Conservation (phyloP, 1,140 invertebrate genomes). For the Sminthurides bifidus region DNA sequence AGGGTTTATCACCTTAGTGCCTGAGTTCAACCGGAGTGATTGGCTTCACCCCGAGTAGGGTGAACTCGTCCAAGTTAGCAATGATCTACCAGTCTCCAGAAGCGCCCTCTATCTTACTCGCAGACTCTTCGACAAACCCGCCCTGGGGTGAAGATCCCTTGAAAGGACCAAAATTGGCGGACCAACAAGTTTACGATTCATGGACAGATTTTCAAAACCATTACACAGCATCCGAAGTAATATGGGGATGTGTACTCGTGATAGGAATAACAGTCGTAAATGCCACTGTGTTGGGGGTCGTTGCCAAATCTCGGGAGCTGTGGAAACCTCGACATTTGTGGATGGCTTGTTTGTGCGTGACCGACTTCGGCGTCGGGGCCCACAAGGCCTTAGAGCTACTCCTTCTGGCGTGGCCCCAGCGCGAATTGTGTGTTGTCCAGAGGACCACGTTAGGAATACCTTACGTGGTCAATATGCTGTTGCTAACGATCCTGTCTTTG, state of each 20-base stretch:
- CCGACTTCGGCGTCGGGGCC: constrained; percentile 30
- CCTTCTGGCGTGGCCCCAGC: constrained; percentile 14
- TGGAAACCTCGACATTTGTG: constrained; percentile 33
- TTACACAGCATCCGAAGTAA: too few species aligned
- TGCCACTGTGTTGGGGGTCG: constrained; percentile 18
- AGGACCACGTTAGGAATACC: constrained; percentile 28
- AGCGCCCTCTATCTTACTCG: too few species aligned
- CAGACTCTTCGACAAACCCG: too few species aligned
- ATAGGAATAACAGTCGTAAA: constrained; percentile 28
- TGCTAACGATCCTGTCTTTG: constrained; percentile 30
- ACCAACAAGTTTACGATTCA: too few species aligned
- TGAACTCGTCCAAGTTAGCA: too few species aligned
- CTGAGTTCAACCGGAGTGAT: too few species aligned
- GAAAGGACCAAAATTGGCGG: too few species aligned
- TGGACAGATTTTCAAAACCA: too few species aligned
- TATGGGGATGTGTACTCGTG: constrained; percentile 27
- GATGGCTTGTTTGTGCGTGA: constrained; percentile 32
- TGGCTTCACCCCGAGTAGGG: too few species aligned
- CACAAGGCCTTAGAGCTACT: constrained; percentile 29
- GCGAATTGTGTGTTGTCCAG: constrained; percentile 26
- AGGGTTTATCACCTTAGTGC: too few species aligned
- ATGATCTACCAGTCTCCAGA: too few species aligned
- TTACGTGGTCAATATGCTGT: constrained; percentile 30
- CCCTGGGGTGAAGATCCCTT: too few species aligned
- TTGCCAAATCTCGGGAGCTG: constrained; percentile 18